These are phyloP conservation scores for Philonicus albiceps DNA, from an alignment of 2,888 invertebrate genomes.

Conservation along the genomic window DNA sequence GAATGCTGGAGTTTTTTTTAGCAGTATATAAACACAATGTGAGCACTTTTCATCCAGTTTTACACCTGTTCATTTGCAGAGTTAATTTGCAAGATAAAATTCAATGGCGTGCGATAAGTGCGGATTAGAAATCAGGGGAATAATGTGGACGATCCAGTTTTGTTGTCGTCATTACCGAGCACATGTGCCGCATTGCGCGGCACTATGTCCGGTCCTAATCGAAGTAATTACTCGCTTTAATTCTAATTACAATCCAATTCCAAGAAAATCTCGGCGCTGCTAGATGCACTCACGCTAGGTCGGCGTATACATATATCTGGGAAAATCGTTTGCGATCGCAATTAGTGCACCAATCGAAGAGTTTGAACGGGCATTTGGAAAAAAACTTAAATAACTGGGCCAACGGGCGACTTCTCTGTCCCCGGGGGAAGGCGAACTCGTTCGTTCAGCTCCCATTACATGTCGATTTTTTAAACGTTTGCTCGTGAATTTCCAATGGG, in stretches of 20 bases:
- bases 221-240: background rate
- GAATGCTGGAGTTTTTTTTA: background rate
- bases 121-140: conserved; percentile 10
- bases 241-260: background rate
- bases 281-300: background rate
- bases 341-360: conserved; percentile 30
- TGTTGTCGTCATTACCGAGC: background rate
- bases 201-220: background rate
- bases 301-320: background rate
- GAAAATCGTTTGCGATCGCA: background rate
- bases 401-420: background rate
- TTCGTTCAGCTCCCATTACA: background rate
- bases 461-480: background rate
- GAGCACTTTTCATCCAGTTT: conserved; percentile 23
- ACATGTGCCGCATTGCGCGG: background rate
- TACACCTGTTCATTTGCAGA: conserved; percentile 26
- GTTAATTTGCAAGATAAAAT: conserved; percentile 7
- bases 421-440: background rate
- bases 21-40: background rate
- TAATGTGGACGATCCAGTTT: conserved; percentile 28
- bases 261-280: background rate
- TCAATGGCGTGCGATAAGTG: conserved; percentile 29
- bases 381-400: background rate
- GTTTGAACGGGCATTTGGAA: background rate
- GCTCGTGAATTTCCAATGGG: background rate